Evolutionary conservation across 2,797 vertebrate species (phyloP).

Genomic region (Hipposideros larvatus): DNA sequence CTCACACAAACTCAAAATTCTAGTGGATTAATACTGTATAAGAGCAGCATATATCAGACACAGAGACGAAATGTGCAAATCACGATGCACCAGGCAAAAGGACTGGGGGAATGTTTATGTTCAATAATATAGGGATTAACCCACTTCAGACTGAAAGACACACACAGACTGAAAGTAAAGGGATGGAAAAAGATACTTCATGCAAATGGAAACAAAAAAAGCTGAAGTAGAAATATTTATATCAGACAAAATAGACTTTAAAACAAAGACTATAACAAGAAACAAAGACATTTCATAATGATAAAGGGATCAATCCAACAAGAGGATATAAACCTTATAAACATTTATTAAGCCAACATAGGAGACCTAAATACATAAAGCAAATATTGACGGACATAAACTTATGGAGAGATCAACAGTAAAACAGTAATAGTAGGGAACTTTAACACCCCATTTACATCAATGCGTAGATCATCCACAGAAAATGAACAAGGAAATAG

Average conservation of each 20-base stretch:
- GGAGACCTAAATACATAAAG: background rate
- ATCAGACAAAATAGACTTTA: background rate
- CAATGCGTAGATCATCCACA: background rate
- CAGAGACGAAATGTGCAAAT: background rate
- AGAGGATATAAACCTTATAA: background rate
- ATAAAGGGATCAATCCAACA: background rate
- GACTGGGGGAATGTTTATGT: background rate
- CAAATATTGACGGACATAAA: background rate
- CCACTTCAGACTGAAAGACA: background rate
- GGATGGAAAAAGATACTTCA: background rate
- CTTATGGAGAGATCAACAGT: background rate
- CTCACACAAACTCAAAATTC: conserved; percentile 64
- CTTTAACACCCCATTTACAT: background rate
- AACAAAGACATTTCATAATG: background rate
- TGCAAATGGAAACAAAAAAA: background rate
- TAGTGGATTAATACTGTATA: conserved; percentile 9
- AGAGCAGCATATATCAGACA: background rate
- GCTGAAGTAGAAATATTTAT: background rate
- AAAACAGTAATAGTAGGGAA: background rate
- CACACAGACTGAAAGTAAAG: background rate
- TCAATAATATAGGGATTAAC: background rate
- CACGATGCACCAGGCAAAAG: background rate
- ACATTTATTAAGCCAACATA: background rate
- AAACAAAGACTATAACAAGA: background rate
- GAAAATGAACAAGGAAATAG: background rate